Percentiles rank a stretch among this genome's conserved stretches.
phyloP scores from a whole-genome alignment of 2,113 vertebrate genomes.

The Solenodon paradoxus region DNA sequence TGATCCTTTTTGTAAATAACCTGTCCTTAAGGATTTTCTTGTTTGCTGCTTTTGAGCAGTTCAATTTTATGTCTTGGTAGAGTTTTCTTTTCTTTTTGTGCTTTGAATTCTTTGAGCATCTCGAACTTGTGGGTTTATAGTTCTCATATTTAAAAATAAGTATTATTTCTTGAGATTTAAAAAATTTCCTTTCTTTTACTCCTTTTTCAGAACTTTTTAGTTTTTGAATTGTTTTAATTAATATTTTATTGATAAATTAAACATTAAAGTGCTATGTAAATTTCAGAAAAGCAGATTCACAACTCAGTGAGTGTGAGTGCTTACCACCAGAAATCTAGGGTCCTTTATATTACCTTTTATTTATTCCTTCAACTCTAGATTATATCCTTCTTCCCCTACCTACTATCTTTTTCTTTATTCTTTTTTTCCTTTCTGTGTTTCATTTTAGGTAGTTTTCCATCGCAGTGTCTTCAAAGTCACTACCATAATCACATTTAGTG shows the following conservation, averaged over 20 bases:
- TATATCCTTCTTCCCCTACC: no score
- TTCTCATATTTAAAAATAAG: background rate
- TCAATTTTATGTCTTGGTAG: slow-evolving; percentile 9
- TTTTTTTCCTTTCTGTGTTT: background rate
- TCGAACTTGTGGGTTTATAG: background rate
- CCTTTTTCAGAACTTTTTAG: background rate
- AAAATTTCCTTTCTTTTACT: background rate
- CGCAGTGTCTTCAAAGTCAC: background rate
- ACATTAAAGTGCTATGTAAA: no score
- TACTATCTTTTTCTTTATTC: background rate
- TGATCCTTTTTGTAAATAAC: background rate
- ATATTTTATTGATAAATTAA: no score
- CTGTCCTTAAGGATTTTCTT: background rate
- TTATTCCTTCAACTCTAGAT: no score
- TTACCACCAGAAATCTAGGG: no score
- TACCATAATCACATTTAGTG: background rate
- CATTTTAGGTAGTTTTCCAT: background rate
- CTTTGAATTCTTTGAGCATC: background rate
- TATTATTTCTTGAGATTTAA: background rate
- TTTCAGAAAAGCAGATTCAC: no score
- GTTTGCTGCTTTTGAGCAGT: background rate
- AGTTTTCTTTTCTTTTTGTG: background rate
- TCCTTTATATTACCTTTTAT: no score
- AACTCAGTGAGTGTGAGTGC: no score
- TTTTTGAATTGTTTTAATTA: no score